Conservation (phyloP, 2,888 invertebrate genomes). For the Dryocosmus kuriphilus region DNA sequence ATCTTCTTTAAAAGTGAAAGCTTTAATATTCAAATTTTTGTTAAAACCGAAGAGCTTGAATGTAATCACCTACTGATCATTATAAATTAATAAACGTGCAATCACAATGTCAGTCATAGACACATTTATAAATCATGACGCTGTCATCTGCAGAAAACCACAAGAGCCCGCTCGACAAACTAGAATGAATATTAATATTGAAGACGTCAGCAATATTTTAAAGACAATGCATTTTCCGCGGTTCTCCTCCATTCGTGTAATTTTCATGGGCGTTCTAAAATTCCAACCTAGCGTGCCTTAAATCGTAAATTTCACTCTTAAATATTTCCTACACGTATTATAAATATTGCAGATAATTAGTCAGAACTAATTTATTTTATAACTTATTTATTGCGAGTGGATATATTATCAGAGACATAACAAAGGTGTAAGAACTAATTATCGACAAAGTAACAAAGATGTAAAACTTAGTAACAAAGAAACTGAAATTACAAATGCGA, state of each 20-base stretch:
- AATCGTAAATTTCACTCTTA: background rate
- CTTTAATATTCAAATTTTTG: too few relatives aligned
- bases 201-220: slow-evolving; percentile 3
- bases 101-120: background rate
- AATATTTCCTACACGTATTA: background rate
- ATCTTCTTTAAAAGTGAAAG: too few relatives aligned
- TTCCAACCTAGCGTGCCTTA: background rate
- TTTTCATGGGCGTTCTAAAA: background rate
- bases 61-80: too few relatives aligned
- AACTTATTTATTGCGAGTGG: background rate
- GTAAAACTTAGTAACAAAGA: background rate
- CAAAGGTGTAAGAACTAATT: background rate
- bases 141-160: background rate
- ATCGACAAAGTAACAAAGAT: slow-evolving; percentile 14
- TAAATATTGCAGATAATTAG: background rate
- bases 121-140: background rate
- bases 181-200: background rate
- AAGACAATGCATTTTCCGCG: background rate
- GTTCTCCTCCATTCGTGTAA: background rate
- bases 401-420: background rate
- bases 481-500: slow-evolving; percentile 23
- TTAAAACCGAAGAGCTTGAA: too few relatives aligned
- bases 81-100: background rate
- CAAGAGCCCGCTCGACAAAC: background rate
- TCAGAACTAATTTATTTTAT: background rate